Base-by-base conservation (phyloP, 2,113 vertebrate species). In the Strigops habroptila region DNA sequence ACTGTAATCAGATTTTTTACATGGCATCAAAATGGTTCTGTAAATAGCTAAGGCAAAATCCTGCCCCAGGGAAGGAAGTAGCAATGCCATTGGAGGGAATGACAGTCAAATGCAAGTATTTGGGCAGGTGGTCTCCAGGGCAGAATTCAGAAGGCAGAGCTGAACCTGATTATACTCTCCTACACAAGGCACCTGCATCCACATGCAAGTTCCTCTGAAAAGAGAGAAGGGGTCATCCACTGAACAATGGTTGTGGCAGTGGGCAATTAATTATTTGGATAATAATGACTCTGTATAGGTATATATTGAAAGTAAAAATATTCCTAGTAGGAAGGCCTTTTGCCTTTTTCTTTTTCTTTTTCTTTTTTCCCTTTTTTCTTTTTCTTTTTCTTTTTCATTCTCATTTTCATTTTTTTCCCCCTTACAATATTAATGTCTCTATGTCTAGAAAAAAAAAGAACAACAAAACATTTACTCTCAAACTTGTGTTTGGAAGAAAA, bases 151-250 rank as follows among this genome's bases (percentile, higher is more conserved):
- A 53, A 81, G 21, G 27, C 53, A 90, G 75, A 73, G 46, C 27
- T 53, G 49, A 74, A 35, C 27, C 22, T 80, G 78, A 77, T 46
- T 71, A 39, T 52, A 7, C 5, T 69, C 3, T 33, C 9, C 46
- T 59, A 8, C 37, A 68, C 22, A 73, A 62, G 6, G 41, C 25
- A 60, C 12, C 44, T 75, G 19, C n/a, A 82, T 18, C 28, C 43
- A 53, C 11, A 46, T 0, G 0, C 2, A 5, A 12, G 4, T 4
- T 73, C 19, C 12, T 82, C 28, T 3, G 4, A 48, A 85, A 68
- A 44, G 39, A 51, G 37, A 44, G 12, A 12, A 18, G 41, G 41
- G 52, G 23, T 41, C 15, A 14, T 15, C 44, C 3, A 1, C 1
- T 53, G 44, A 69, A 27, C 10, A 79, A 21, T 37, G 17, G 8